Conservation (phyloP, 2,888 invertebrate genomes). For the Dugesia japonica region DNA sequence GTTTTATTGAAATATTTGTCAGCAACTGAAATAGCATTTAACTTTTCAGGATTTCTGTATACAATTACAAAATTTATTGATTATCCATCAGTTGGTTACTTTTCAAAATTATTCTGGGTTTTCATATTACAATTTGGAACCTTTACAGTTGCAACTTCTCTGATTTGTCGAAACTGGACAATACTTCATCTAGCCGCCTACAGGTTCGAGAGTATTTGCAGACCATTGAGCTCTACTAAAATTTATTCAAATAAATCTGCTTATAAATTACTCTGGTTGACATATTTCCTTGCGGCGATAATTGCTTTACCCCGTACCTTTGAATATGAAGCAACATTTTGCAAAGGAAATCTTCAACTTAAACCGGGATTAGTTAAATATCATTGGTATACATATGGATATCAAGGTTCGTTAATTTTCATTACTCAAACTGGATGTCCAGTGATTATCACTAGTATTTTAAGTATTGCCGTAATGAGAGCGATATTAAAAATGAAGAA, state of each 20-base stretch:
- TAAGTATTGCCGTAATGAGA: not conserved
- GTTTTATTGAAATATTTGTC: not conserved
- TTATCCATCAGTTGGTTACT: not conserved
- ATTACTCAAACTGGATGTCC: not conserved
- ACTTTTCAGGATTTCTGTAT: not conserved
- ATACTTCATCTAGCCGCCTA: not conserved
- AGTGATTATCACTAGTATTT: not conserved
- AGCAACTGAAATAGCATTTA: not conserved
- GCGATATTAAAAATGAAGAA: not conserved
- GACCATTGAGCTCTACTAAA: not conserved
- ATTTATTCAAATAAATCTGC: not conserved
- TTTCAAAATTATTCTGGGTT: not conserved
- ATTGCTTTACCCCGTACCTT: not conserved
- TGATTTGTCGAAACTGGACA: constrained; percentile 3
- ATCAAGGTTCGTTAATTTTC: not conserved
- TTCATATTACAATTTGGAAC: not conserved
- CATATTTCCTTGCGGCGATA: not conserved
- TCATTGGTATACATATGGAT: not conserved
- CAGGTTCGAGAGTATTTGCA: not conserved
- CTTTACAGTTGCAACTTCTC: not conserved
- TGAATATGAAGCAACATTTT: not conserved
- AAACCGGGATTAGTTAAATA: not conserved
- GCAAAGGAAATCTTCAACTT: not conserved
- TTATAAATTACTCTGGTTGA: not conserved
- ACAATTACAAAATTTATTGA: not conserved